These are phyloP conservation scores for Pardosa pseudoannulata DNA, from an alignment of 2,888 invertebrate genomes.

Conservation along the genomic window DNA sequence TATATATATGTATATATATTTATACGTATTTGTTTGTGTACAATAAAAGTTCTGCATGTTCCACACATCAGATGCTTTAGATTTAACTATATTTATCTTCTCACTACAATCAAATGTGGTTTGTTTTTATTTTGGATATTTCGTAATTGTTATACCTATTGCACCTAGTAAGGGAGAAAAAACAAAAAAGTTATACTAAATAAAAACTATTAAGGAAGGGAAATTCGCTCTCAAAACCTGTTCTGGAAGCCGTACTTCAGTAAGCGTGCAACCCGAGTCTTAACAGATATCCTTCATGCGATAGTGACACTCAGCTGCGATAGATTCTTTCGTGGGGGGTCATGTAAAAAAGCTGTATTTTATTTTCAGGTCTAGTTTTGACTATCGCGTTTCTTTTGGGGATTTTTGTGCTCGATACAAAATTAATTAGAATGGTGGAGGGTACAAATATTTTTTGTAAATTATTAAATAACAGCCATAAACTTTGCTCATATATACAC, in stretches of 20 bases:
- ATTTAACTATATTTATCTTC: neutral
- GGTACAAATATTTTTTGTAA: too few species aligned
- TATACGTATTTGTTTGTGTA: too few species aligned
- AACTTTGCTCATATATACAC: too few species aligned
- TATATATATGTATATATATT: too few species aligned
- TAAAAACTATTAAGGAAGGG: constrained; percentile 58
- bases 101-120: neutral
- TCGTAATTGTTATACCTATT: neutral
- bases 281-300: constrained; percentile 58
- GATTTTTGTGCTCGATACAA: too few species aligned
- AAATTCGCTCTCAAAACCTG: constrained; percentile 61
- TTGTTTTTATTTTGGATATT: neutral
- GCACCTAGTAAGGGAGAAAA: neutral
- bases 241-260: constrained; percentile 55
- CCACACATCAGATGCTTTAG: neutral
- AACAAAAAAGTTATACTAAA: neutral
- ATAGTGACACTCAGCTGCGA: constrained; percentile 50
- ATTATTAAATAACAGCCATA: too few species aligned
- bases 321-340: neutral
- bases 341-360: neutral
- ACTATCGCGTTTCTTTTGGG: too few species aligned
- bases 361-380: neutral
- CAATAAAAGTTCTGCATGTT: too few species aligned
- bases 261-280: constrained; percentile 51
- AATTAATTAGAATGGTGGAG: too few species aligned